phyloP scores from a whole-genome alignment of 2,888 invertebrate species.

The Slavum lentiscoides region DNA sequence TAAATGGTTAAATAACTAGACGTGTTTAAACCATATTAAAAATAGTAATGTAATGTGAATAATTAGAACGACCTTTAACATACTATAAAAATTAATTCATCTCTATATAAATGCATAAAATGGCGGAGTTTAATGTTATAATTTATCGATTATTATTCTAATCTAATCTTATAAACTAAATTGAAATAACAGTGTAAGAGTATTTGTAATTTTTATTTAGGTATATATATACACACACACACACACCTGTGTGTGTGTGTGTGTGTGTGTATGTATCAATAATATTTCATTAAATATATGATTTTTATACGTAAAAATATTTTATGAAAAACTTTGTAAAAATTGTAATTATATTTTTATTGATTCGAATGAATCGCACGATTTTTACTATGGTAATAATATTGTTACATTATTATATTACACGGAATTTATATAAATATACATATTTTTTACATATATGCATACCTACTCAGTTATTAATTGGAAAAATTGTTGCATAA shows the following conservation, averaged over 20 bases:
- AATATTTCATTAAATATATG: no score
- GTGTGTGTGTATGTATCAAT: no score
- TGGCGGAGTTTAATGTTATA: slow-evolving; percentile 7
- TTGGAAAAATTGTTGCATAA: not conserved
- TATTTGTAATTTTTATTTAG: not conserved
- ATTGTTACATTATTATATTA: no score
- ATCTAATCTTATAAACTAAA: slow-evolving; percentile 11
- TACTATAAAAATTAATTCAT: slow-evolving; percentile 22
- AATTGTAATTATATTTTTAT: not conserved
- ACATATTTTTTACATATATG: no score
- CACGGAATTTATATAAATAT: no score
- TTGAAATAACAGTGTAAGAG: not conserved
- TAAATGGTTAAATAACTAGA: no score
- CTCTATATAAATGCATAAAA: slow-evolving; percentile 1
- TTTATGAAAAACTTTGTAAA: not conserved
- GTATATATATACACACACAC: not conserved
- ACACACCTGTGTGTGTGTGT: no score
- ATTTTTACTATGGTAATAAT: no score
- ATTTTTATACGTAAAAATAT: no score
- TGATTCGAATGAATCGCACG: no score
- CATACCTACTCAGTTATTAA: no score
- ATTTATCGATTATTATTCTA: slow-evolving; percentile 22
- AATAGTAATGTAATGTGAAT: slow-evolving; percentile 5
- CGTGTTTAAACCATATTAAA: not conserved
- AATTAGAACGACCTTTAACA: slow-evolving; percentile 29